phyloP scores from a whole-genome alignment of 1,140 invertebrate species.

The Zaprionus davidi region DNA sequence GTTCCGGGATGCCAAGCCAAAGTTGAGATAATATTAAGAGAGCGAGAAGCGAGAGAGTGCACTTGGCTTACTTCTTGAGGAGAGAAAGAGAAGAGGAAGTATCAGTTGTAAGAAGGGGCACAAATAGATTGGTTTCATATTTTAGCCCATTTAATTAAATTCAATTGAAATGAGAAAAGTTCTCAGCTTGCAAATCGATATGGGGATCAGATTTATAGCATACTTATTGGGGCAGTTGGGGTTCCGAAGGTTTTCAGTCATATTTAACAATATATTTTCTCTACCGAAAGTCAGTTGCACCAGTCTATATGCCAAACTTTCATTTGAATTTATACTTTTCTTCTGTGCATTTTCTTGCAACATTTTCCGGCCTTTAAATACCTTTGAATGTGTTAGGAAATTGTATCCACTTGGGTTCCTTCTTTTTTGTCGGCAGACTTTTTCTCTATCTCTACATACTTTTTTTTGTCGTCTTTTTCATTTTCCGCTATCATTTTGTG shows the following conservation, averaged over 20 bases:
- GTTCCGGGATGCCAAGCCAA: constrained; percentile 32
- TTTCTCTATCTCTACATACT: background rate
- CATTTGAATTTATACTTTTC: background rate
- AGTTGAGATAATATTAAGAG: constrained; percentile 37
- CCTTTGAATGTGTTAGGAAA: constrained; percentile 1
- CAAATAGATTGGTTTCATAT: background rate
- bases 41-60: constrained; percentile 14
- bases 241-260: too few species aligned
- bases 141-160: background rate
- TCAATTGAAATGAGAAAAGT: background rate
- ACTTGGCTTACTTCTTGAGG: constrained; percentile 2
- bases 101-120: background rate
- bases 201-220: background rate
- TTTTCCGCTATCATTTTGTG: constrained; percentile 24
- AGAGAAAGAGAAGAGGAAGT: background rate
- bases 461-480: constrained; percentile 5
- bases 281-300: background rate
- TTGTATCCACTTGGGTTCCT: background rate
- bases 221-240: background rate
- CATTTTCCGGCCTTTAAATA: constrained; percentile 3
- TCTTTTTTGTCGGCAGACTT: background rate
- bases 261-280: background rate
- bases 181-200: background rate
- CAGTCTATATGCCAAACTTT: background rate
- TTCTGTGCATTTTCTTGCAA: background rate